Evolutionary conservation across 2,888 invertebrate genomes (phyloP).

Genomic region (Agriopis aurantiaria): DNA sequence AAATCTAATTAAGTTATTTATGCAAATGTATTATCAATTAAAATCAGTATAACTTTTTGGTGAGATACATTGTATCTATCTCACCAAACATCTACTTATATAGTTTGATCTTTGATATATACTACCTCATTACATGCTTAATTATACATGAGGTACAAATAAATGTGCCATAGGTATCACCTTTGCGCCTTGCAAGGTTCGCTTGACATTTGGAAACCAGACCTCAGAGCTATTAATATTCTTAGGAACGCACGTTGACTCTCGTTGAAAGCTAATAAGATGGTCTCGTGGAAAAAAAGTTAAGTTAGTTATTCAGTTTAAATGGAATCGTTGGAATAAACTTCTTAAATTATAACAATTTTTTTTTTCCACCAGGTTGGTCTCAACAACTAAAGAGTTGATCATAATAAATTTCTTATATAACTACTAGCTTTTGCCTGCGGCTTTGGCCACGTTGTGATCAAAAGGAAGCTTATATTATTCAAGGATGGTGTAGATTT

Average conservation of each 20-base stretch:
- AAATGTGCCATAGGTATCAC: conserved; percentile 20
- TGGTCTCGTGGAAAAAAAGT: conserved; percentile 37
- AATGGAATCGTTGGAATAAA: neutral
- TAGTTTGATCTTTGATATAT: neutral
- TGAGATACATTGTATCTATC: too few relatives aligned
- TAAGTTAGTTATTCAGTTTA: conserved; percentile 6
- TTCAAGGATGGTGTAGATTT: too few relatives aligned
- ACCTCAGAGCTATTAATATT: conserved; percentile 49
- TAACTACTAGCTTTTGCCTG: too few relatives aligned
- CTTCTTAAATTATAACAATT: neutral
- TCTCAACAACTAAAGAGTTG: neutral
- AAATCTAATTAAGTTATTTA: too few relatives aligned
- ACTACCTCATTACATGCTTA: neutral
- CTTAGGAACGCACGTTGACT: conserved; percentile 42
- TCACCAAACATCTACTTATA: too few relatives aligned
- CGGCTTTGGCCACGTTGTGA: too few relatives aligned
- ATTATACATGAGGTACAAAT: neutral
- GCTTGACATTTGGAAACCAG: conserved; percentile 45
- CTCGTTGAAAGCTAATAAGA: conserved; percentile 28
- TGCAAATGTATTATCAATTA: too few relatives aligned
- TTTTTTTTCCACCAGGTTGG: neutral
- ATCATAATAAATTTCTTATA: neutral
- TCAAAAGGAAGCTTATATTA: too few relatives aligned
- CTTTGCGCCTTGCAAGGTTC: conserved; percentile 28
- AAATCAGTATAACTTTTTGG: too few relatives aligned